phyloP scores from a whole-genome alignment of 2,113 vertebrate species.

The Dinomys branickii region DNA sequence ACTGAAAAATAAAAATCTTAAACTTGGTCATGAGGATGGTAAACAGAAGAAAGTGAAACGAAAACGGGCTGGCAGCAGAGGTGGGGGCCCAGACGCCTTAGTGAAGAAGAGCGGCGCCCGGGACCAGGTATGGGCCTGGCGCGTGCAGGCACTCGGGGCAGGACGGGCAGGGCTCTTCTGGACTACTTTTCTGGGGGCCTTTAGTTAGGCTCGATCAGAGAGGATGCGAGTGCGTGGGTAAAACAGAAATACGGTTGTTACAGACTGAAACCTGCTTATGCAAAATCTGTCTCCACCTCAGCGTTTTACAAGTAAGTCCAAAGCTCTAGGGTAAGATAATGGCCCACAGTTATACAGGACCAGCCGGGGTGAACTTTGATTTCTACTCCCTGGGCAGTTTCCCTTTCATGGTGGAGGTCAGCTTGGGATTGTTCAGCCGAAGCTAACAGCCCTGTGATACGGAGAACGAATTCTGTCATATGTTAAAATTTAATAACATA shows the following conservation, averaged over 20 bases:
- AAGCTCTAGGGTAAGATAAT: neutral
- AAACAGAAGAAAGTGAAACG: conserved; percentile 94
- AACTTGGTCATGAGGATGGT: conserved; percentile 90
- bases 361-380: neutral
- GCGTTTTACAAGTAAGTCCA: neutral
- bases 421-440: neutral
- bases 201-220: neutral
- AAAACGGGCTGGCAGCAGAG: conserved; percentile 91
- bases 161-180: neutral
- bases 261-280: neutral
- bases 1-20: conserved; percentile 90
- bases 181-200: neutral
- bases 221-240: neutral
- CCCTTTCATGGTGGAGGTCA: neutral
- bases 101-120: conserved; percentile 84
- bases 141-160: neutral
- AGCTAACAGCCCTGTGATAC: neutral
- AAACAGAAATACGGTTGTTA: conserved; percentile 5
- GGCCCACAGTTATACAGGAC: neutral
- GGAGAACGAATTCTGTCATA: neutral
- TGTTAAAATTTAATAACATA: neutral
- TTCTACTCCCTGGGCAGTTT: neutral
- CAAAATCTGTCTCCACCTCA: neutral
- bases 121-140: conserved; percentile 65
- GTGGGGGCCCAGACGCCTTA: conserved; percentile 80